These are phyloP conservation scores for Drosophila pallidifrons DNA, from an alignment of 1,140 invertebrate genomes.

Conservation along the genomic window DNA sequence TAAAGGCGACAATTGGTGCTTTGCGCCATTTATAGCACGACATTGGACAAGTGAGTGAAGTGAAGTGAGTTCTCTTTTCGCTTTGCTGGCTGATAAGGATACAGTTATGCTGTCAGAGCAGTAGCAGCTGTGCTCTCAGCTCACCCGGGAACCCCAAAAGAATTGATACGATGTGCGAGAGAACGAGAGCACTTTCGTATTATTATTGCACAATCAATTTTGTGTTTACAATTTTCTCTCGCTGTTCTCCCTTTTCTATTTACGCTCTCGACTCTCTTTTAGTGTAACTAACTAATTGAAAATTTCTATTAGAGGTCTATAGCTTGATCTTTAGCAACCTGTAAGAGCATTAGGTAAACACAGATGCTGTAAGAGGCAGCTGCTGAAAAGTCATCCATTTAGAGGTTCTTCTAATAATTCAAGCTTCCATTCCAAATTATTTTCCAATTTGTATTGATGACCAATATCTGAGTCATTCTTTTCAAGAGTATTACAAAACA, in stretches of 20 bases:
- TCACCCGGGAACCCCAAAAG: not conserved
- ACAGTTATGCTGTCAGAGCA: slow-evolving; percentile 24
- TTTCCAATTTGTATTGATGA: not conserved
- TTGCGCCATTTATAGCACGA: slow-evolving; percentile 69
- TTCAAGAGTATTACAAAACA: not conserved
- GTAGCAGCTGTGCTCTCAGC: not conserved
- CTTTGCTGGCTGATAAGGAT: slow-evolving; percentile 69
- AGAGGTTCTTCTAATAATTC: too few relatives aligned
- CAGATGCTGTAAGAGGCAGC: not conserved
- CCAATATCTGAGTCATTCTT: not conserved
- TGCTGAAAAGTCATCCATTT: not conserved
- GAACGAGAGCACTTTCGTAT: not conserved
- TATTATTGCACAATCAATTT: slow-evolving; percentile 1
- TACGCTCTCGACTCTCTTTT: not conserved
- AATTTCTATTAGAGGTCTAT: slow-evolving; percentile 50
- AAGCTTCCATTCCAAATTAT: too few relatives aligned
- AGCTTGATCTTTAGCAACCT: slow-evolving; percentile 24
- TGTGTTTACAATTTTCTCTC: not conserved
- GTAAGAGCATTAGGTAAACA: not conserved
- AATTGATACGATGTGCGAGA: not conserved
- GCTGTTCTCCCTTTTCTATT: not conserved
- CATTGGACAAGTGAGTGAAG: slow-evolving; percentile 5
- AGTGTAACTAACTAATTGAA: slow-evolving; percentile 33
- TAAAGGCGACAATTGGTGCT: slow-evolving; percentile 62
- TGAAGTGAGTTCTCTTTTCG: slow-evolving; percentile 13